A percentile compares a stretch with the other conserved stretches of the same genome.
Conservation (phyloP, 2,797 vertebrate genomes). For the Mycteria americana region DNA sequence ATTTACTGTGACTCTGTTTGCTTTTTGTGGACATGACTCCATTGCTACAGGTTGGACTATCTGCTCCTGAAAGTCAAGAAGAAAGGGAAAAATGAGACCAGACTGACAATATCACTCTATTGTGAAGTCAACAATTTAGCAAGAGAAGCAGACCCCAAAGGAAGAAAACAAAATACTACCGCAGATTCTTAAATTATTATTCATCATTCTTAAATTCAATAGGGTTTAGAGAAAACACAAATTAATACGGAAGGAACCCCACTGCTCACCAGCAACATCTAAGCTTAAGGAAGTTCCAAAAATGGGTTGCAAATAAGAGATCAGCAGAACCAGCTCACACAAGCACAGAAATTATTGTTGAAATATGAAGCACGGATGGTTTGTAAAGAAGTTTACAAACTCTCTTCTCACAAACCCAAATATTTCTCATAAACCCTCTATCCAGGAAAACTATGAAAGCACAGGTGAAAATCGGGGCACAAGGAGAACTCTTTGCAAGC, state of each 20-base stretch:
- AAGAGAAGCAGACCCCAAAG: not conserved
- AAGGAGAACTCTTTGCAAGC: not conserved
- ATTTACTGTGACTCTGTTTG: slow-evolving; percentile 91
- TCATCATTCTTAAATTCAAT: not conserved
- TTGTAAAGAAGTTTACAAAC: not conserved
- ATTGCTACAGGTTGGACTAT: slow-evolving; percentile 97
- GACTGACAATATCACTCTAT: not conserved
- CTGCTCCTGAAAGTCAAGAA: slow-evolving; percentile 79
- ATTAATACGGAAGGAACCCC: not conserved
- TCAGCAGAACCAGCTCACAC: not conserved
- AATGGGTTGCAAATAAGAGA: not conserved
- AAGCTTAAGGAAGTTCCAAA: not conserved
- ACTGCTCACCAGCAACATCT: not conserved
- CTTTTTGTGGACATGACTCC: slow-evolving; percentile 88
- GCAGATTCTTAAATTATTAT: not conserved
- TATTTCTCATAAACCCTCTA: not conserved
- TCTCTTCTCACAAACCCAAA: not conserved
- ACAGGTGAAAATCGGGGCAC: not conserved
- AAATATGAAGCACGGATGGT: not conserved
- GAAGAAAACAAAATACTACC: not conserved
- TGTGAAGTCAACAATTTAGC: not conserved
- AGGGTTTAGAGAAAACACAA: not conserved
- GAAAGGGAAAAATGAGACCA: slow-evolving; percentile 25
- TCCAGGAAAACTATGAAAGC: not conserved
- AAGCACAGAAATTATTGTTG: not conserved